A percentile compares a stretch with the other conserved stretches of the same genome.
These are phyloP conservation scores for Marasmarcha lunaedactyla DNA, from an alignment of 2,888 invertebrate genomes.

Conservation along the genomic window DNA sequence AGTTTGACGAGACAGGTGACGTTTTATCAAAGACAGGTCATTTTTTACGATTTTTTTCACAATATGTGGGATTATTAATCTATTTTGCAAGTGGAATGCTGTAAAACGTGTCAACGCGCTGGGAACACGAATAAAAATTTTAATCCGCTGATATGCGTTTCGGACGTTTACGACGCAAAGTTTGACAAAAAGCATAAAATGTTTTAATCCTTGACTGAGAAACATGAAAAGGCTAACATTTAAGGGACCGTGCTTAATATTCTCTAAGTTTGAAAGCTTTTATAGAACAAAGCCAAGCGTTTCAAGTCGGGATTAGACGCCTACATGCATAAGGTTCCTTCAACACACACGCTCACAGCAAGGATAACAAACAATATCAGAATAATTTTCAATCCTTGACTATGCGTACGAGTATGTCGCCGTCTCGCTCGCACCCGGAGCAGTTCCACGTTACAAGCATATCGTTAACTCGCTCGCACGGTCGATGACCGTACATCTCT, in stretches of 20 bases:
- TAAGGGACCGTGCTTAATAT: constrained; percentile 2
- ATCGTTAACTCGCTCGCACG: constrained; percentile 40
- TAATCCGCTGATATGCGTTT: constrained; percentile 27
- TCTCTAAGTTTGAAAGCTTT: neutral
- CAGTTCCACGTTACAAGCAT: constrained; percentile 30
- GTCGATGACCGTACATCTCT: constrained; percentile 63
- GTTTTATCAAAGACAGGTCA: neutral
- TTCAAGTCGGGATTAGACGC: constrained; percentile 27
- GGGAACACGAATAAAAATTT: constrained; percentile 41
- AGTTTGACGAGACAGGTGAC: constrained; percentile 5
- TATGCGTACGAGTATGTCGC: constrained; percentile 63
- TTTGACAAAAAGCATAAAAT: neutral
- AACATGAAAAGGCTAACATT: neutral
- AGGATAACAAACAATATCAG: constrained; percentile 58
- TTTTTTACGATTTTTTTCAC: too few relatives aligned
- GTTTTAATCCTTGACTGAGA: neutral
- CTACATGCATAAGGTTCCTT: constrained; percentile 26
- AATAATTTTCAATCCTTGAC: constrained; percentile 65
- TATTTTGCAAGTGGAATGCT: constrained; percentile 16
- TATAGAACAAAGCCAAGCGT: neutral
- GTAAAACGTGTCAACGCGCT: constrained; percentile 42
- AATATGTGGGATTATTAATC: constrained; percentile 6
- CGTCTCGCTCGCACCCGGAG: constrained; percentile 37
- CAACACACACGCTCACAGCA: constrained; percentile 29
- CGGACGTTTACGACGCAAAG: neutral